A percentile compares a stretch with the other conserved stretches of the same genome.
phyloP scores from a whole-genome alignment of 2,113 vertebrate species.

The Cyphomyrus discorhynchus region DNA sequence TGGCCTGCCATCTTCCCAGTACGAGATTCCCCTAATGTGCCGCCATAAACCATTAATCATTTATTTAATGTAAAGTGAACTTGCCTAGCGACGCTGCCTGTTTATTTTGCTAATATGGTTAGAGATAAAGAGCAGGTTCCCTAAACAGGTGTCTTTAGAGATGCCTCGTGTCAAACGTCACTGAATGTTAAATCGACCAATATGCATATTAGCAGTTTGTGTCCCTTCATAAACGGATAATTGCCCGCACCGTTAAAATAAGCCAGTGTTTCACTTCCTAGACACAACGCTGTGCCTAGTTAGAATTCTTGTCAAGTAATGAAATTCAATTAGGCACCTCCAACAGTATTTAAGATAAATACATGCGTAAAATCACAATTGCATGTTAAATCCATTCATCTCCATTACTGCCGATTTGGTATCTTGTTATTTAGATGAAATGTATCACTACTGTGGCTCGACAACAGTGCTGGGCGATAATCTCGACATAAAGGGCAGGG shows the following conservation, averaged over 20 bases:
- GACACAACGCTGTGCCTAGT: background rate
- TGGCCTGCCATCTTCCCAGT: background rate
- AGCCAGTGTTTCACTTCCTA: background rate
- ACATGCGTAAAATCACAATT: background rate
- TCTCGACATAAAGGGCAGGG: background rate
- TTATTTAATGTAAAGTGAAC: conserved; percentile 11
- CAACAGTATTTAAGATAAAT: background rate
- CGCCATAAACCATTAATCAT: conserved; percentile 2
- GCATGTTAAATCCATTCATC: background rate
- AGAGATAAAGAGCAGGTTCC: background rate
- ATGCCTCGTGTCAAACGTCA: background rate
- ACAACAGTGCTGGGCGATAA: background rate
- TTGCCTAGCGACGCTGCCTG: background rate
- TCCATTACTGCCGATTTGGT: background rate
- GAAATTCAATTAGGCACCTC: background rate
- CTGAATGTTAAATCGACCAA: background rate
- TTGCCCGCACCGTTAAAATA: background rate
- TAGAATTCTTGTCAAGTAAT: background rate
- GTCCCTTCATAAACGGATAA: background rate
- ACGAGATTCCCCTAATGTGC: background rate
- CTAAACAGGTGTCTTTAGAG: background rate
- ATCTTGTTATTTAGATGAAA: background rate
- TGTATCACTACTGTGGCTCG: background rate
- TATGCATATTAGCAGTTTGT: background rate
- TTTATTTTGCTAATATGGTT: background rate